phyloP scores from a whole-genome alignment of 1,140 invertebrate genomes.

The Drosophila pruinosa region DNA sequence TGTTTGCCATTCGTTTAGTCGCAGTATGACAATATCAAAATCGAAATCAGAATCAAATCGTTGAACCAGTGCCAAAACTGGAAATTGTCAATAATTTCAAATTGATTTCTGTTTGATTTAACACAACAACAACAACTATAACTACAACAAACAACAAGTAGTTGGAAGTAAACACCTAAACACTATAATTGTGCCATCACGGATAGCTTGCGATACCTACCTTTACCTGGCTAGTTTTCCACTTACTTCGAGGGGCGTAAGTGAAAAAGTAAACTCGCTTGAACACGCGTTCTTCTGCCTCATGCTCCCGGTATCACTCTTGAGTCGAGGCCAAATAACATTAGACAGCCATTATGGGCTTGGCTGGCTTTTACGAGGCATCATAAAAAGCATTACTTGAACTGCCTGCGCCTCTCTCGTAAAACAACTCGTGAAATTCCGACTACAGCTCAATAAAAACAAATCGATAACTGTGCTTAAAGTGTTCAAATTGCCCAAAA shows the following conservation, averaged over 20 bases:
- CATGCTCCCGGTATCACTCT: too few species aligned
- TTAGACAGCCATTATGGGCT: constrained; percentile 76
- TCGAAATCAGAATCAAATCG: constrained; percentile 35
- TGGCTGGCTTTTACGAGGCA: constrained; percentile 68
- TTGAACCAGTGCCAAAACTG: constrained; percentile 75
- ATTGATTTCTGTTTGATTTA: constrained; percentile 82
- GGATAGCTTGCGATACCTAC: constrained; percentile 7
- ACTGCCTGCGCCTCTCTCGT: constrained; percentile 60
- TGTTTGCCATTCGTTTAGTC: constrained; percentile 76
- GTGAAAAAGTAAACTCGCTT: constrained; percentile 64
- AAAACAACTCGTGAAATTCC: constrained; percentile 71
- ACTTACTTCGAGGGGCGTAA: constrained; percentile 26
- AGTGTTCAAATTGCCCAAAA: constrained; percentile 60
- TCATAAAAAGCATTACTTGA: constrained; percentile 73
- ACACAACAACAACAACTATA: constrained; percentile 52
- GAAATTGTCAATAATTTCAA: constrained; percentile 83
- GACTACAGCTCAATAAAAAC: constrained; percentile 50
- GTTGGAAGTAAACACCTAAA: constrained; percentile 36
- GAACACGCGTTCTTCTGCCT: constrained; percentile 16
- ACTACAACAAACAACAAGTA: constrained; percentile 13
- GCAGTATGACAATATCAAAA: constrained; percentile 67
- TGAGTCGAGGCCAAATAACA: constrained; percentile 50
- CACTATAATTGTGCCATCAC: constrained; percentile 50
- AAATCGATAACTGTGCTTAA: constrained; percentile 70
- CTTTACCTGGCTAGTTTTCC: constrained; percentile 13